phyloP scores from a whole-genome alignment of 1,140 invertebrate species.

The Periplaneta americana region DNA sequence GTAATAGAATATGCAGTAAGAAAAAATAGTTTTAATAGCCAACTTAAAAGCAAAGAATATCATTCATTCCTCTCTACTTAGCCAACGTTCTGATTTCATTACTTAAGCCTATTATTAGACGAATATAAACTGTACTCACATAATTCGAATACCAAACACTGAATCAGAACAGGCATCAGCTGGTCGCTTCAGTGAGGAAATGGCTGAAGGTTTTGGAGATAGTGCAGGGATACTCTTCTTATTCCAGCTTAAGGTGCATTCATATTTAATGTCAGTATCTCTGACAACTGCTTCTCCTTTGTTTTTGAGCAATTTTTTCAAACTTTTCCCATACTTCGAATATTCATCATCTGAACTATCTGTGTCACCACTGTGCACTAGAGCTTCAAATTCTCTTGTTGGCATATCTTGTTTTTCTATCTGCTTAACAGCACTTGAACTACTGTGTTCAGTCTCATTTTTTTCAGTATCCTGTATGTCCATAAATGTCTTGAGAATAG shows the following conservation, averaged over 20 bases:
- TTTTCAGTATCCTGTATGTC: too few species aligned
- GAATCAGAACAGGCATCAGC: slow-evolving; percentile 45
- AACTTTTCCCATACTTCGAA: slow-evolving; percentile 57
- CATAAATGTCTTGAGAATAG: too few species aligned
- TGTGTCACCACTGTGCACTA: slow-evolving; percentile 50
- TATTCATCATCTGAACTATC: slow-evolving; percentile 82
- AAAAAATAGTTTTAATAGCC: too few species aligned
- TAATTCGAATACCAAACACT: slow-evolving; percentile 64
- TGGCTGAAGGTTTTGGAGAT: background rate
- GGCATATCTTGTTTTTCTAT: too few species aligned
- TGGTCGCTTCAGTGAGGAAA: background rate
- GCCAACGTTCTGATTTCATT: too few species aligned
- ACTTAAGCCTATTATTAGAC: too few species aligned
- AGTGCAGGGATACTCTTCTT: slow-evolving; percentile 16
- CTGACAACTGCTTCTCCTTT: slow-evolving; percentile 27
- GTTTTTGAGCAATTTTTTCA: slow-evolving; percentile 55
- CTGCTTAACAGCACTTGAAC: too few species aligned
- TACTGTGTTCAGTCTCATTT: too few species aligned
- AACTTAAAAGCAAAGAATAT: too few species aligned
- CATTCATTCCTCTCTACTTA: too few species aligned
- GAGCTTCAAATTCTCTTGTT: slow-evolving; percentile 24
- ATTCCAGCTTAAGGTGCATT: slow-evolving; percentile 17
- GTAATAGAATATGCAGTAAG: too few species aligned
- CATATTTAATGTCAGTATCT: too few species aligned
- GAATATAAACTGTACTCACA: slow-evolving; percentile 35